Evolutionary conservation across 2,113 vertebrate species (phyloP).

Genomic region (Hoplias malabaricus): DNA sequence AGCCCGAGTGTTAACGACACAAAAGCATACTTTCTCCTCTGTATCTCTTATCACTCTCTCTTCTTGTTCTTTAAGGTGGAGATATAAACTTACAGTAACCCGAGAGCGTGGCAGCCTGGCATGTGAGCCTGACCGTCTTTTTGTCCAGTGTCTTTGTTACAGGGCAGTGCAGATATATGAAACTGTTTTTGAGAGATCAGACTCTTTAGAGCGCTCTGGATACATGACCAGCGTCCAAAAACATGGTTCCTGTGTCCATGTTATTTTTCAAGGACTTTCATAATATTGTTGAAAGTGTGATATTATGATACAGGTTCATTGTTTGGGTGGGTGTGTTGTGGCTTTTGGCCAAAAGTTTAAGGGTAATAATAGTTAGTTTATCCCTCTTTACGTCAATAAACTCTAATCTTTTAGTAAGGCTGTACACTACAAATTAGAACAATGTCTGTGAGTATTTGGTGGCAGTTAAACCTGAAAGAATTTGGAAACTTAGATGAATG

Average conservation of each 20-base stretch:
- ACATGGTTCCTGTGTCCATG: neutral
- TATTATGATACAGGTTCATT: too few species aligned
- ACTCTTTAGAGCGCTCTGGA: neutral
- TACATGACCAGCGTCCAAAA: too few species aligned
- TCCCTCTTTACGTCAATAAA: too few species aligned
- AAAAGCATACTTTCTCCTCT: neutral
- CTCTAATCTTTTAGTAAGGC: too few species aligned
- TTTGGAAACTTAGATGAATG: too few species aligned
- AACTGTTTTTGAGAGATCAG: neutral
- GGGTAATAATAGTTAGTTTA: too few species aligned
- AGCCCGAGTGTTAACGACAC: neutral
- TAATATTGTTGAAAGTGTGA: too few species aligned
- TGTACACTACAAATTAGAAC: too few species aligned
- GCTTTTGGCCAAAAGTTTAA: too few species aligned
- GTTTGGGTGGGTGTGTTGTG: too few species aligned
- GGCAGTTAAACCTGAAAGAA: too few species aligned
- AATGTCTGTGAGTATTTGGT: too few species aligned
- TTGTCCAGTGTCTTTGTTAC: slow-evolving; percentile 17
- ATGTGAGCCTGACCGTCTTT: neutral
- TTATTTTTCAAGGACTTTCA: neutral
- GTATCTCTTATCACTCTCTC: slow-evolving; percentile 3
- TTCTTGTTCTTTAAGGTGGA: neutral
- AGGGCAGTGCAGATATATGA: slow-evolving; percentile 2
- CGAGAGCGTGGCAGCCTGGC: slow-evolving; percentile 7
- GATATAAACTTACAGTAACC: slow-evolving; percentile 19